These are phyloP conservation scores for Drosophila tanythrix DNA, from an alignment of 2,888 invertebrate genomes.

Conservation along the genomic window DNA sequence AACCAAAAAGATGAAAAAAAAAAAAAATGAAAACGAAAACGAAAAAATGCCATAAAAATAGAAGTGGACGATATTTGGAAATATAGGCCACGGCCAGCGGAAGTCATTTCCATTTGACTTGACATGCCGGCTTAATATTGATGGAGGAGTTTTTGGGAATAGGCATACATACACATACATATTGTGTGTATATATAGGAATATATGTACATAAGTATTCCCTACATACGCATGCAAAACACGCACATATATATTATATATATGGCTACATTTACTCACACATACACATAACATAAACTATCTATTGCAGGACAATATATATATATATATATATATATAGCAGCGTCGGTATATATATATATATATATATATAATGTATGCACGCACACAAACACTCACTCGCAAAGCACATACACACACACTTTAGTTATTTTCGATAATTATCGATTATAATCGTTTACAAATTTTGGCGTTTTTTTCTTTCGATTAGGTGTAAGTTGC, in stretches of 20 bases:
- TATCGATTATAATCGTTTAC: constrained; percentile 27
- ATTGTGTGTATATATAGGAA: constrained; percentile 1
- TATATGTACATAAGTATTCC: constrained; percentile 5
- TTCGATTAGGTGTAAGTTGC: constrained; percentile 36
- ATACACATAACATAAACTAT: constrained; percentile 6
- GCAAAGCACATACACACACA: constrained; percentile 1
- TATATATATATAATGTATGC: not conserved
- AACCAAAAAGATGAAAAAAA: not conserved
- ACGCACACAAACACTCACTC: constrained; percentile 18
- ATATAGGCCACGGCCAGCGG: not conserved
- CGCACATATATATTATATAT: constrained; percentile 7
- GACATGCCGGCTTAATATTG: constrained; percentile 28
- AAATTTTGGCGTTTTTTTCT: constrained; percentile 33
- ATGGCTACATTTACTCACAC: constrained; percentile 18
- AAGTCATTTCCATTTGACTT: constrained; percentile 1
- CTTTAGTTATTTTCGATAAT: constrained; percentile 22
- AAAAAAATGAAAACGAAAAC: not conserved
- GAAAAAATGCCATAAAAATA: constrained; percentile 21
- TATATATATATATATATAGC: not conserved
- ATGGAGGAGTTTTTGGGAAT: not conserved
- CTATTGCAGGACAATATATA: constrained; percentile 3
- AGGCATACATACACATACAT: constrained; percentile 7
- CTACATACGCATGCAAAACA: not conserved
- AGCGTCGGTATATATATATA: not conserved
- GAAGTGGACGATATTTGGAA: constrained; percentile 55